Evolutionary conservation across 1,140 invertebrate species (phyloP), one percentile per base, ranked within the genome.

Genomic region (Drosophila paulistorum): DNA sequence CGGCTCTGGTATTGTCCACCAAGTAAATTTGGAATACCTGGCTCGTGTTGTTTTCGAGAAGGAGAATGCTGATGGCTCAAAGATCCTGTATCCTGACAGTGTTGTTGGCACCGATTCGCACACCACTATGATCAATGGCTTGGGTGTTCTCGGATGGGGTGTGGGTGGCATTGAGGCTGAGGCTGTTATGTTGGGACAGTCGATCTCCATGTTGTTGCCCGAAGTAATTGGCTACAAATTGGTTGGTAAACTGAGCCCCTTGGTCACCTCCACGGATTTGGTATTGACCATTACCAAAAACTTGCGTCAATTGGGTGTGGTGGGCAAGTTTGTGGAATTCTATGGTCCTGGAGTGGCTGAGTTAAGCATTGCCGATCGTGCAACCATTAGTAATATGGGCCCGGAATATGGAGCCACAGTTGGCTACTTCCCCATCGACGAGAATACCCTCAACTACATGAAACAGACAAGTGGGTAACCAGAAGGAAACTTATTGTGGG

Each of bases 31-130:
- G 76, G 98, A 99, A 91, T 99, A 98, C 91, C 92, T 99, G 48
- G 98, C 98, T 0, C 94, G 98, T 67, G 98, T 99, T n/a, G 98
- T 99, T 1, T 99, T 99, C 89, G 95, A 95, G 3, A 93, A 94
- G 20, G 93, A 94, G 66, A 93, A 92, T 4, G 65, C 59, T 14
- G 72, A 78, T 45, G 89, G 89, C 37, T 79, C 74, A 41, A 90
- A 91, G 65, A 72, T 93, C 41, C 92, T 99, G 1, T 98, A 98
- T 92, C 98, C 98, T 0, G 99, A 99, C 91, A 98, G 97, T 64
- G 95, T 99, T 39, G 98, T 99, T n/a, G 99, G 99, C 10, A 99
- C 98, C 0, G 99, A 99, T 94, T 98, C 97, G 6, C 99, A 99
- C 86, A 99, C 99, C 7, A 99, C 98, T 1, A 99, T 99, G 98